Percentiles rank a stretch among this genome's conserved stretches.
These are phyloP conservation scores for Apotomis turbidana DNA, from an alignment of 2,888 invertebrate species.

Conservation along the genomic window DNA sequence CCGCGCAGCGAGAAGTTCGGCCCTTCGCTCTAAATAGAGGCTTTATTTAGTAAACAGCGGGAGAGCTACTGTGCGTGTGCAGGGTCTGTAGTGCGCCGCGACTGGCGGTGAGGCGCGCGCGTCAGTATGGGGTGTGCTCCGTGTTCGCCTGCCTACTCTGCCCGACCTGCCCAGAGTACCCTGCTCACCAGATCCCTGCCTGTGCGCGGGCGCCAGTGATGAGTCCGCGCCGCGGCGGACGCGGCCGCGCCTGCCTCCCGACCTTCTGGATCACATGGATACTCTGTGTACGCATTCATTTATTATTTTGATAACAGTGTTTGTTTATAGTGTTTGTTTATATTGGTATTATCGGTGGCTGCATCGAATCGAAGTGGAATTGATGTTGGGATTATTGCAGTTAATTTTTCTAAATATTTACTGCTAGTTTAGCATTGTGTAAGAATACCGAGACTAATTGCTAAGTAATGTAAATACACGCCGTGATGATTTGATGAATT, in stretches of 20 bases:
- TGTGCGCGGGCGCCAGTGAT: constrained; percentile 51
- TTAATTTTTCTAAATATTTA: neutral
- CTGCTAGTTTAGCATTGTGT: too few species aligned
- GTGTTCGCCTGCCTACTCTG: constrained; percentile 38
- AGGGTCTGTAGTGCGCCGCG: constrained; percentile 43
- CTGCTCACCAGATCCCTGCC: constrained; percentile 44
- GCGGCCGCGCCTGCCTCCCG: constrained; percentile 46
- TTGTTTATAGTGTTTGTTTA: constrained; percentile 35
- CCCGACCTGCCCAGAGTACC: constrained; percentile 46
- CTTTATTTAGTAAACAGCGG: constrained; percentile 82
- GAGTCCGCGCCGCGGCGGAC: constrained; percentile 51
- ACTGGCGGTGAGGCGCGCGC: constrained; percentile 63
- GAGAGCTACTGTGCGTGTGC: constrained; percentile 72
- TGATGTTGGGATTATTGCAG: constrained; percentile 4
- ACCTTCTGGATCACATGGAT: constrained; percentile 69
- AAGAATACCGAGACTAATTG: too few species aligned
- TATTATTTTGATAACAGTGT: constrained; percentile 51
- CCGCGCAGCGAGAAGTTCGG: constrained; percentile 72
- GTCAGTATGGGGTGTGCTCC: constrained; percentile 76
- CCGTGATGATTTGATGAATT: too few species aligned
- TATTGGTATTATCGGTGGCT: neutral
- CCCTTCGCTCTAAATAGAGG: constrained; percentile 82
- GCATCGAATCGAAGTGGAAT: constrained; percentile 2
- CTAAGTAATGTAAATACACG: too few species aligned
- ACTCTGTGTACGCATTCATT: constrained; percentile 74